Conservation (phyloP, 2,888 invertebrate genomes). For the Philonicus albiceps region DNA sequence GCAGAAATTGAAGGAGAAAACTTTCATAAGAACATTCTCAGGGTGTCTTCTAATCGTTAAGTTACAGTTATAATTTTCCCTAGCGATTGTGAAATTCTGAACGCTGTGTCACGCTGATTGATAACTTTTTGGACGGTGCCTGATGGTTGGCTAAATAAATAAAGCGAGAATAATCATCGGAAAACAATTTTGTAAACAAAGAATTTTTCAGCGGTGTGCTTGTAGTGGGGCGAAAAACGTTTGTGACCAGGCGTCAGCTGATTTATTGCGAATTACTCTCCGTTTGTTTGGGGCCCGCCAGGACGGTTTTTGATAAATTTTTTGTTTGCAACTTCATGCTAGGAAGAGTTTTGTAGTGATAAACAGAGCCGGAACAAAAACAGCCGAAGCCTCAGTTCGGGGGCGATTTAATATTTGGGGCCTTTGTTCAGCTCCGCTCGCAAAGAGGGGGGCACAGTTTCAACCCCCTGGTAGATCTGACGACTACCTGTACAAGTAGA, state of each 20-base stretch:
- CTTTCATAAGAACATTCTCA: not conserved
- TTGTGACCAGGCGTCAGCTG: not conserved
- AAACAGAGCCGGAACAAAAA: not conserved
- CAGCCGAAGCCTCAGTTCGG: not conserved
- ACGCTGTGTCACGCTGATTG: not conserved
- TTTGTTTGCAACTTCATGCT: not conserved
- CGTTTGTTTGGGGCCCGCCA: not conserved
- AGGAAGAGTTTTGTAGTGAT: not conserved
- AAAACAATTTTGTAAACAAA: slow-evolving; percentile 18
- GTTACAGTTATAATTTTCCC: not conserved
- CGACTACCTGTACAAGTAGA: not conserved
- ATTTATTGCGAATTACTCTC: not conserved
- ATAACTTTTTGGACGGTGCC: not conserved
- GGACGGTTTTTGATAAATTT: not conserved
- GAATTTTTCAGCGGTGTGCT: not conserved
- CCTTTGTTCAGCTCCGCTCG: not conserved
- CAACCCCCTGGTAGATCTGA: not conserved
- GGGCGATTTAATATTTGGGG: not conserved
- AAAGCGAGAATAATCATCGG: not conserved
- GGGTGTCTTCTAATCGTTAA: not conserved
- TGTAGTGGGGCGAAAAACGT: not conserved
- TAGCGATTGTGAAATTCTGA: not conserved
- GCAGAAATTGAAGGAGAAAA: not conserved
- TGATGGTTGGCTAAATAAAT: not conserved
- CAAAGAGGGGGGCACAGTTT: not conserved